phyloP scores from a whole-genome alignment of 2,797 vertebrate genomes.

The Cirrhinus molitorella region DNA sequence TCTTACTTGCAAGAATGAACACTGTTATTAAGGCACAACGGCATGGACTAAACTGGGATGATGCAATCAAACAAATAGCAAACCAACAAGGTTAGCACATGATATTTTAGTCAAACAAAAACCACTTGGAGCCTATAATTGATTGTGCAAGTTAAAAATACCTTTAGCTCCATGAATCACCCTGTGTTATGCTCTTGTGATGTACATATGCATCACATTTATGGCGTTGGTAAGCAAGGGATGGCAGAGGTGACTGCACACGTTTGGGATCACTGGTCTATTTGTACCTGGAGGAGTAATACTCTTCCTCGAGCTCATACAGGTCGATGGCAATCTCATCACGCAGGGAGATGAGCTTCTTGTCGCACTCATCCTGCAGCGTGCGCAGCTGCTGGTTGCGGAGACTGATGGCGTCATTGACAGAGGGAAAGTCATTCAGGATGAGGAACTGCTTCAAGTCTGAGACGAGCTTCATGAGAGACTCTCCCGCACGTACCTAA shows the following conservation, averaged over 20 bases:
- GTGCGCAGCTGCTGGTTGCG: conserved; percentile 92
- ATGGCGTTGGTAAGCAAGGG: conserved; percentile 5
- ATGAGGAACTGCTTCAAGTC: conserved; percentile 98
- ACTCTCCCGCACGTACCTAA: conserved; percentile 94
- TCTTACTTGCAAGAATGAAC: conserved; percentile 30
- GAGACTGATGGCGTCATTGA: conserved; percentile 95
- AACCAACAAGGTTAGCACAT: neutral
- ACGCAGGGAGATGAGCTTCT: conserved; percentile 91
- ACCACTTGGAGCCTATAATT: neutral
- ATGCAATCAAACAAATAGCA: neutral
- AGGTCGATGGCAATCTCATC: conserved; percentile 98
- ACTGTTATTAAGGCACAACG: conserved; percentile 56
- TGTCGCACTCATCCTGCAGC: conserved; percentile 96
- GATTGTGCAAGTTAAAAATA: conserved; percentile 10
- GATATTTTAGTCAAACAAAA: conserved; percentile 24
- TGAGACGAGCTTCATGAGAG: conserved; percentile 97
- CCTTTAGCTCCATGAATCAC: neutral
- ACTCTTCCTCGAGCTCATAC: conserved; percentile 99
- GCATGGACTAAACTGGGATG: conserved; percentile 8
- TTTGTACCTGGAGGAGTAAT: conserved; percentile 99
- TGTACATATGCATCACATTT: conserved; percentile 48
- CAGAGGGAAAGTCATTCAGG: conserved; percentile 96
- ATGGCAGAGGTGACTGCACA: conserved; percentile 39
- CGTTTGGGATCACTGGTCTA: conserved; percentile 77
- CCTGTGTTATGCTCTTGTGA: conserved; percentile 53